Evolutionary conservation across 1,140 invertebrate genomes (phyloP), one percentile per base, ranked within the genome.

Genomic region (Neodiprion virginianus): DNA sequence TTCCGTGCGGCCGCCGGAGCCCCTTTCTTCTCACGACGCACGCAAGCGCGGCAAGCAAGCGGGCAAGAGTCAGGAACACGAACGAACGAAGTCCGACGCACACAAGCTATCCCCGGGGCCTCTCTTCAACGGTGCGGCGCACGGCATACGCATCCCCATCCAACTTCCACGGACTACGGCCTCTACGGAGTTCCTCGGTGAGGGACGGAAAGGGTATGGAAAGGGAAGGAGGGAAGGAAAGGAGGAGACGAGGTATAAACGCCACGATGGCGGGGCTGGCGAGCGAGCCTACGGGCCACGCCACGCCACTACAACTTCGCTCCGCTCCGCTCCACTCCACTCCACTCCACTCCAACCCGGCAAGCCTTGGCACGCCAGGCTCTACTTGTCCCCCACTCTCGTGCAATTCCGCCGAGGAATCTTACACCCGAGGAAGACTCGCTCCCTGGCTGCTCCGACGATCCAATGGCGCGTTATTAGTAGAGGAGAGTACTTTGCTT

Each of bases 181-280:
- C 53, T 61, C 11, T 40, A 40, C 28, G 28, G 28, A 40, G 28
- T 40, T 40, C 28, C 28, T 21, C 17, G 17, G 28, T 40, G 28
- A 21, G 53, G 8, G 11, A 61, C 8, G n/a, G n/a, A 61, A 17
- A 8, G 11, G 5, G 4, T 3, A 61, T 5, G 53, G 21, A 68
- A 50, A 53, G 49, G 76, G 66, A 73, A 53, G 69, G 72, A 73
- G 80, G 77, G 73, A 76, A 75, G 79, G 79, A 79, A 80, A 81
- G 79, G 78, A 78, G 79, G 78, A 79, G 28, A 5, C 28, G 28
- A 40, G 28, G 53, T 17, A 61, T 61, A 83, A 86, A 84, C 86
- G 83, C 83, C 83, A 85, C 83, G 85, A 81, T 86, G 84, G 83
- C 83, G 82, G 79, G 79, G 74, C 84, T 86, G 82, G 85, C 83